Conservation (phyloP, 2,888 invertebrate genomes). For the Diaperis boleti region DNA sequence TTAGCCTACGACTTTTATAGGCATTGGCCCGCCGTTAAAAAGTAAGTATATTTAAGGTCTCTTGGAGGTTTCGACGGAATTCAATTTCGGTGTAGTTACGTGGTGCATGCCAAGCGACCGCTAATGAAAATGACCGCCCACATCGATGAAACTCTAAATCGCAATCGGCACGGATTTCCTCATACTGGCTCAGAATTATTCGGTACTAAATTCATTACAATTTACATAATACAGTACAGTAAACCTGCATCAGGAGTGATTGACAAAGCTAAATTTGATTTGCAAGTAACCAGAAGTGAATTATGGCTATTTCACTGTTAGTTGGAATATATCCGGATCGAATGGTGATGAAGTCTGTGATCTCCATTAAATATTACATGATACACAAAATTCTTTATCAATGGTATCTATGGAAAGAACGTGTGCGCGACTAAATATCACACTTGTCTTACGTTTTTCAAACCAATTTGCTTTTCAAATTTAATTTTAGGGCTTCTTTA, state of each 20-base stretch:
- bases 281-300: too few relatives aligned
- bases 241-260: neutral
- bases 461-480: too few relatives aligned
- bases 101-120: slow-evolving; percentile 3
- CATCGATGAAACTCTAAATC: neutral
- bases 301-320: too few relatives aligned
- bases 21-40: slow-evolving; percentile 77
- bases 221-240: slow-evolving; percentile 13
- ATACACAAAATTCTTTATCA: too few relatives aligned
- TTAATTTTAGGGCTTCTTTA: too few relatives aligned
- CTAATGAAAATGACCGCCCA: neutral
- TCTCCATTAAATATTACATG: too few relatives aligned
- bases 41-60: slow-evolving; percentile 66
- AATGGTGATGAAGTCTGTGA: too few relatives aligned
- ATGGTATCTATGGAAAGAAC: too few relatives aligned
- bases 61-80: neutral
- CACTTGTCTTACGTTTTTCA: too few relatives aligned
- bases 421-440: too few relatives aligned
- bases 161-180: slow-evolving; percentile 13
- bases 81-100: neutral
- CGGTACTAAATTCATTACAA: slow-evolving; percentile 20
- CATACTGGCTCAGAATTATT: slow-evolving; percentile 1
- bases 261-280: neutral
- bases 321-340: too few relatives aligned
- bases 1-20: slow-evolving; percentile 82